Base-by-base conservation (phyloP, 2,797 vertebrate genomes). In the Crossoptilon crossoptilon region DNA sequence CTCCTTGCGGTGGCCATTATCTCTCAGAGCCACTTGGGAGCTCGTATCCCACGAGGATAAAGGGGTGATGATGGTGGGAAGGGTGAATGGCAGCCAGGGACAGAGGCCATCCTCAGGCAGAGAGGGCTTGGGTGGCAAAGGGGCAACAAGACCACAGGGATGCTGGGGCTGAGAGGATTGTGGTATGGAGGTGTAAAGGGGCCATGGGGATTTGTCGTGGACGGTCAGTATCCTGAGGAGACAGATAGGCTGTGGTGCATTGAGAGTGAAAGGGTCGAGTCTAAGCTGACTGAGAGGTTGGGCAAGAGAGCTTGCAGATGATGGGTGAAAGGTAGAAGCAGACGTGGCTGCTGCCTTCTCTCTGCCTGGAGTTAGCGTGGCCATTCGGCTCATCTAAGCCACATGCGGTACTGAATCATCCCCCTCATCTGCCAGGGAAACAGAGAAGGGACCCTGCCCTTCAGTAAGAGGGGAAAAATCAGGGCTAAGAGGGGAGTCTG, bases 201-300 rank as follows among this genome's bases (percentile, higher is more conserved):
- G 19, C 27, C 1, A 0, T 27, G 2, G 8, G 62, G 39, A 5
- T 24, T 76, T 39, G 29, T 48, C 0, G 0, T 3, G 41, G 31
- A 53, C 39, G 33, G 17, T 9, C 0, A 0, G 31, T 17, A 56
- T 15, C 60, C 10, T 21, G 48, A 66, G 21, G 26, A 29, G 53
- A 9, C 35, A 12, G 26, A 5, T 1, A 10, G 69, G 41, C 41
- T 14, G 17, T 7, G n/a, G 27, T 53, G 63, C 58, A 22, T 21
- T 11, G 11, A 2, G 35, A 23, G 37, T 8, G 33, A 22, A 29
- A 46, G 26, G 10, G 16, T 24, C 29, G 33, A 2, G 0, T 0
- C 23, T 9, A 69, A 46, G 22, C 75, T 44, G 43, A 60, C 31
- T 24, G 71, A 66, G 29, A 84, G 31, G 37, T 5, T 1, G 3